These are phyloP conservation scores for Gobionotothen gibberifrons DNA, from an alignment of 2,797 vertebrate species.

Conservation along the genomic window DNA sequence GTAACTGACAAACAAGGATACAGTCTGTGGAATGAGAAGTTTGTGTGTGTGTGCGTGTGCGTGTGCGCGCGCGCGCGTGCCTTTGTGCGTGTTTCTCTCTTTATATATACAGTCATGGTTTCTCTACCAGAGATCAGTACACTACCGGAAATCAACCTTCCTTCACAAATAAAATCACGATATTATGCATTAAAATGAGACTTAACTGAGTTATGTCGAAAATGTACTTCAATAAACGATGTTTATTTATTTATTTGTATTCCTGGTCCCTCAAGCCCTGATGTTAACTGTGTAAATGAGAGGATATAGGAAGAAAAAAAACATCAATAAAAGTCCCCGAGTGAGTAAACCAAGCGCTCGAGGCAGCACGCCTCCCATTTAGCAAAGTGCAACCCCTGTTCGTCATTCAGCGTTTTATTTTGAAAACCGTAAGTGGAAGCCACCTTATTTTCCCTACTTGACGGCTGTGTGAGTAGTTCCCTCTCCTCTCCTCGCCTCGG, in stretches of 20 bases:
- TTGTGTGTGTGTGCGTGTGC: neutral
- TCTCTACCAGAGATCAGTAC: neutral
- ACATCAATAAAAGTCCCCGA: too few relatives aligned
- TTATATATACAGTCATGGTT: too few relatives aligned
- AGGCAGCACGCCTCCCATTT: too few relatives aligned
- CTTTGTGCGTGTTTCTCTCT: too few relatives aligned
- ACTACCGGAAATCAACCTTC: conserved; percentile 15
- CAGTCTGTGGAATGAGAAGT: neutral
- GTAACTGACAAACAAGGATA: neutral
- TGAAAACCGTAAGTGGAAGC: conserved; percentile 51
- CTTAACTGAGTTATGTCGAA: neutral
- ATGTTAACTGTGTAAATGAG: neutral
- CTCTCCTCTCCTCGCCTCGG: conserved; percentile 34
- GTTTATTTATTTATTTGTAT: neutral
- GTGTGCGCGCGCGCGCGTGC: too few relatives aligned
- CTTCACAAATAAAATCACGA: conserved; percentile 57
- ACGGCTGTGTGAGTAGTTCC: conserved; percentile 40
- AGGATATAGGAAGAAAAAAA: too few relatives aligned
- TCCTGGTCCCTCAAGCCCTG: neutral
- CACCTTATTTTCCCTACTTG: neutral
- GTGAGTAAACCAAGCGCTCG: too few relatives aligned
- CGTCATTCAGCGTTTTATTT: conserved; percentile 35
- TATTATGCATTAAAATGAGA: neutral
- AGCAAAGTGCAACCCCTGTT: neutral
- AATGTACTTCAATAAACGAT: neutral